Evolutionary conservation across 2,888 invertebrate species (phyloP), one percentile per base, ranked within the genome.

Genomic region (Scaptomyza polygonia): DNA sequence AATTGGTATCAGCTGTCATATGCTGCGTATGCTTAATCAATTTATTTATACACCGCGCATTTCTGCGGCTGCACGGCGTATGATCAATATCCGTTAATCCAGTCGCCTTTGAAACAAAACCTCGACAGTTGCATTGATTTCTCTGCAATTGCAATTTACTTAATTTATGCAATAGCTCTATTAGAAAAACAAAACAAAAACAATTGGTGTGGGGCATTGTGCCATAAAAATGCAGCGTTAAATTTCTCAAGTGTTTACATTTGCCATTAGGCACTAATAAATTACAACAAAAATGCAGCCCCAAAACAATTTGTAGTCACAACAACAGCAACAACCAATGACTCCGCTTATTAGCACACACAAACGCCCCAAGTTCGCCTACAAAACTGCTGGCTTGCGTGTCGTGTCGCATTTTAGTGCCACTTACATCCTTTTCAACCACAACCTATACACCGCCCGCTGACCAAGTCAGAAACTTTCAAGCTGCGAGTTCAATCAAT

Each of bases 301-400:
- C 67, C n/a, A n/a, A 56, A 45, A 53, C 54, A 69, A 72, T 77
- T 69, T 68, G 77, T 78, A 72, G 77, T 62, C 71, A 59, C 59
- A 68, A 67, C 63, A 74, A 45, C 57, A 74, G 43, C 57, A 68
- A 55, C 69, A 63, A 67, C 55, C 73, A 73, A 71, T 68, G 77
- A 72, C 72, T 81, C 29, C 69, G 77, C 84, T 81, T 82, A 82
- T 82, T 82, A 82, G 73, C 79, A 76, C 53, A 43, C 55, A 51
- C 57, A 52, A 56, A 25, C 55, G 44, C 56, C 39, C 65, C 57
- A 49, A 39, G 73, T 67, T 43, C 56, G 74, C 73, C 73, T 75
- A 76, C 76, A 76, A 83, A 83, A 83, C 82, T 83, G 84, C 76
- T 63, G 82, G 79, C 84, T 83, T 82, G 84, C 82, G 84, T 83